These are phyloP conservation scores for Danio aesculapii DNA, from an alignment of 2,797 vertebrate species.

Conservation along the genomic window DNA sequence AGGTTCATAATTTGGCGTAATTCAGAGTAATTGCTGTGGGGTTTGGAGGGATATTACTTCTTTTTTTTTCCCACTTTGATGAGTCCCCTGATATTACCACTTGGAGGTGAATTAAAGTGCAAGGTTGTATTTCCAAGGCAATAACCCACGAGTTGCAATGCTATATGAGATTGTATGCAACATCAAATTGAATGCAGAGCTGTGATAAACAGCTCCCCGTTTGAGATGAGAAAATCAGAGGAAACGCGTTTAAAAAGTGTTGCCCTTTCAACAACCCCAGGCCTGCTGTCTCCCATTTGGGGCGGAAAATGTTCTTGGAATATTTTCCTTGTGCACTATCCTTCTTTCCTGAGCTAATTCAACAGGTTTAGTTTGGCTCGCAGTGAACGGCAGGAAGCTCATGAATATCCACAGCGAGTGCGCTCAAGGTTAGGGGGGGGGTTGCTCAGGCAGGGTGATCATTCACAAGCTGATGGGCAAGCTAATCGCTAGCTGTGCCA, in stretches of 20 bases:
- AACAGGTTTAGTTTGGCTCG: conserved; percentile 8
- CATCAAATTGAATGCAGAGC: conserved; percentile 38
- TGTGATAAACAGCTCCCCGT: conserved; percentile 37
- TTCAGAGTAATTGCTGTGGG: conserved; percentile 60
- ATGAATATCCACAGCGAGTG: conserved; percentile 11
- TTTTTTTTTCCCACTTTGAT: conserved; percentile 51
- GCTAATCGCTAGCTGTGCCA: conserved; percentile 38
- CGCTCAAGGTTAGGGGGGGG: conserved; percentile 25
- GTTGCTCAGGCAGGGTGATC: conserved; percentile 34
- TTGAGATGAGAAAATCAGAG: conserved; percentile 43
- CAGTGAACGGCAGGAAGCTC: conserved; percentile 26
- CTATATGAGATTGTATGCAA: conserved; percentile 45
- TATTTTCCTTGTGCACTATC: neutral
- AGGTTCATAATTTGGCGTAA: conserved; percentile 60
- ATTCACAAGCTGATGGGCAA: conserved; percentile 37
- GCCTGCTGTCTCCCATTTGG: neutral
- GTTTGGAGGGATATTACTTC: conserved; percentile 55
- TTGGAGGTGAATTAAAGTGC: conserved; percentile 61
- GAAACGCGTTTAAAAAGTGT: conserved; percentile 23
- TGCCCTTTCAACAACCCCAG: conserved; percentile 24
- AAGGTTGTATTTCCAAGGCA: conserved; percentile 51
- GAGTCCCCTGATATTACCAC: conserved; percentile 56
- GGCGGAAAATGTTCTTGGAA: neutral
- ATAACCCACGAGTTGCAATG: conserved; percentile 35
- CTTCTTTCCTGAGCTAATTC: neutral